Evolutionary conservation across 2,797 vertebrate genomes (phyloP), one percentile per base, ranked within the genome.

Genomic region (Acanthis flammea): DNA sequence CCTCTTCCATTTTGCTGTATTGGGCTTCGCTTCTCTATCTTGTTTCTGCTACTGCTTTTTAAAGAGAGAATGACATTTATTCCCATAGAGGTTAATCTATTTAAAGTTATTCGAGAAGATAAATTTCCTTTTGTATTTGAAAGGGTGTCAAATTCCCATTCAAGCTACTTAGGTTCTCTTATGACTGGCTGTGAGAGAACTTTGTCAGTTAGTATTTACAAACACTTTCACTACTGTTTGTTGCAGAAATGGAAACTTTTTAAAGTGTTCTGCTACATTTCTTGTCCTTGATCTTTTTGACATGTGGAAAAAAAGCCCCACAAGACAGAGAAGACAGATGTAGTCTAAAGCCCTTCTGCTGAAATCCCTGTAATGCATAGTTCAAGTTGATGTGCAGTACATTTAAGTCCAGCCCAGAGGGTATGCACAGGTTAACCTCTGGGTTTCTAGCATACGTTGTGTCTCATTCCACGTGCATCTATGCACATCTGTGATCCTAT

Each of bases 211-310:
- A 76, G 35, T 91, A 35, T 92, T 94, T 89, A 79, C 53, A 80
- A 70, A 84, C 27, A 54, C 16, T 74, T 86, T 60, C 25, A 12
- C 24, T 79, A 31, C 45, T 55, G 33, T 79, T 55, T 83, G 37
- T 57, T 86, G 42, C 50, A 93, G 45, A 88, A 90, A 81, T 54
- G 19, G 42, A 80, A 94, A 75, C 37, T 80, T 66, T 68, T 60
- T 4, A 0, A 68, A 86, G 70, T 1, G 1, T 23, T 84, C 11
- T 81, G 50, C 37, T 66, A 33, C 19, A 33, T 67, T 86, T 74
- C 4, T 37, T 58, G 22, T 31, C 42, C 62, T 86, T 79, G n/a
- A 45, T 94, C 31, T 54, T 88, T 74, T 84, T 61, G 65, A 42
- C 62, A 35, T 54, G 50, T 6, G 15, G 35, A 12, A 19, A 74